Percentiles rank a stretch among this genome's conserved stretches.
Conservation (phyloP, 2,797 vertebrate species). For the Muscicapa comitata region DNA sequence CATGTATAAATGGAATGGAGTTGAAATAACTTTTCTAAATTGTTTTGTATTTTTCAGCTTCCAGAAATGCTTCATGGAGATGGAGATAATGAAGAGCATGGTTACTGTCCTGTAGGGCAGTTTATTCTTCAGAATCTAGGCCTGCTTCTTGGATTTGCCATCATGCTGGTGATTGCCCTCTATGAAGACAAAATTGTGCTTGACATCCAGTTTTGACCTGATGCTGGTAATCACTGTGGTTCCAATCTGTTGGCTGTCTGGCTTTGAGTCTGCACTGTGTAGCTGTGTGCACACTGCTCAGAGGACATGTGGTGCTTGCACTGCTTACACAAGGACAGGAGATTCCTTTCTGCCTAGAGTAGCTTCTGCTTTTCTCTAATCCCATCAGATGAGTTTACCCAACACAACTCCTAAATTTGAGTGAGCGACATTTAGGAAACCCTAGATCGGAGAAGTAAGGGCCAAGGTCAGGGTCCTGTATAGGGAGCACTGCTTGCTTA, state of each 20-base stretch:
- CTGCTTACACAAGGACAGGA: constrained; percentile 47
- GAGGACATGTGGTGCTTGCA: constrained; percentile 58
- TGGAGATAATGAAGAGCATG: constrained; percentile 90
- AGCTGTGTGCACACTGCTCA: constrained; percentile 64
- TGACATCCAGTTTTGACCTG: constrained; percentile 86
- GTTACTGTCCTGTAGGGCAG: constrained; percentile 90
- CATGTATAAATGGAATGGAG: background rate
- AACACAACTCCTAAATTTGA: background rate
- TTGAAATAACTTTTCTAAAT: background rate
- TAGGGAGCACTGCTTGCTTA: background rate
- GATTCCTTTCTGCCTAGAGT: background rate
- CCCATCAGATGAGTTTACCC: background rate
- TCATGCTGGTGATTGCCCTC: constrained; percentile 98
- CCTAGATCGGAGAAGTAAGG: background rate
- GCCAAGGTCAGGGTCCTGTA: background rate
- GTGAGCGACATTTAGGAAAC: background rate
- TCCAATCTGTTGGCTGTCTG: constrained; percentile 25
- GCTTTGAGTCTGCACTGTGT: constrained; percentile 65
- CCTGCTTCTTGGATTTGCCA: constrained; percentile 90
- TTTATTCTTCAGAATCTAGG: constrained; percentile 95
- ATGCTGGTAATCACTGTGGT: constrained; percentile 50
- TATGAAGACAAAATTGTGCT: constrained; percentile 95
- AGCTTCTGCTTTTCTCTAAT: constrained; percentile 8
- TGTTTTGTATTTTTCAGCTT: constrained; percentile 74
- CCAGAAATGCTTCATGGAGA: constrained; percentile 97